Base-by-base conservation (phyloP, 2,113 vertebrate species). In the Campylomormyrus tamandua region DNA sequence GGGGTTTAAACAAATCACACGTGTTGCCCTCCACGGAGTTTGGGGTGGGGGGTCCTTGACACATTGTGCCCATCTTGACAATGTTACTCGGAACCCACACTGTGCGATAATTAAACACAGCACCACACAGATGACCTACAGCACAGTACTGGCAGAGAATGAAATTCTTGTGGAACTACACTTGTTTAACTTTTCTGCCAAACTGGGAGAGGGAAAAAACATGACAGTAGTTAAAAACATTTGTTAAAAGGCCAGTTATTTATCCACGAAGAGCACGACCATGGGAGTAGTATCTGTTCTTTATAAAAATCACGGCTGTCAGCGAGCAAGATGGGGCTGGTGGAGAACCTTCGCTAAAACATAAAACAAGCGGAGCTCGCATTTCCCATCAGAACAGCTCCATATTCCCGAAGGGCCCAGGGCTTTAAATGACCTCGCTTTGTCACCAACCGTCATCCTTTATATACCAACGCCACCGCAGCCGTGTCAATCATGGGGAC, bases 31-130 rank as follows among this genome's bases (percentile, higher is more conserved):
- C 24, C 42, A 45, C 39, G 27, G 62, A 39, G 74, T 42, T 80
- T 80, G 35, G 31, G 74, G 74, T 13, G 35, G 74, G 35, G 35
- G 15, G 31, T 80, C 35, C 35, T 39, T 80, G 35, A 80, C 74
- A 80, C 35, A 80, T 42, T 80, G 31, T 80, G 74, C 31, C 74
- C 74, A 80, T 80, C 74, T 80, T 80, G 74, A 80, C 74, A 80
- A 27, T 42, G 74, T 80, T 70, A 80, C 35, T 80, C 31, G 13
- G 35, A 39, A 39, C 74, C 31, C 35, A 80, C 35, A 80, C 31
- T 42, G 46, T 84, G 83, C 39, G 21, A 49, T 85, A 85, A 85
- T 49, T 48, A 49, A 85, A 46, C 83, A 49, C 83, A 85, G 46
- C 83, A 85, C 42, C 83, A 46, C 42, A 45, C 46, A 49, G 21